phyloP scores from a whole-genome alignment of 2,797 vertebrate genomes.

The Chaetodon trifasciatus region DNA sequence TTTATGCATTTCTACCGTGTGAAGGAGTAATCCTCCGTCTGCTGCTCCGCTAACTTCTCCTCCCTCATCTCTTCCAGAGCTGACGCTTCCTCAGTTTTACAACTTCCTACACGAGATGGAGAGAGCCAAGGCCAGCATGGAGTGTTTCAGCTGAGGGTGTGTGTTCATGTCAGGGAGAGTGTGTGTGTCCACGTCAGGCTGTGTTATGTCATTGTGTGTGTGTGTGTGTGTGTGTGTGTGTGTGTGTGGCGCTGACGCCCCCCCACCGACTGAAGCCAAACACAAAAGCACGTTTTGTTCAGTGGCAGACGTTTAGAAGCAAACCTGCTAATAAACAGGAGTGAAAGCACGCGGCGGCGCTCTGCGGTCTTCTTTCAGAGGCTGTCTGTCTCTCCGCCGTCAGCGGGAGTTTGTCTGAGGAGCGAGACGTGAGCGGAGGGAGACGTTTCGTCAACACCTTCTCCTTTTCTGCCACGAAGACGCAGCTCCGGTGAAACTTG shows the following conservation, averaged over 20 bases:
- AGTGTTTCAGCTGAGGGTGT: conserved; percentile 89
- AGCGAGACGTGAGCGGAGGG: not conserved
- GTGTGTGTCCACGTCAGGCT: too few species aligned
- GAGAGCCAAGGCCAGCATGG: conserved; percentile 92
- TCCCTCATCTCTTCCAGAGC: conserved; percentile 81
- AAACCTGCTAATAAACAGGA: conserved; percentile 26
- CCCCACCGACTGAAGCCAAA: too few species aligned
- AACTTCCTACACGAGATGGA: conserved; percentile 98
- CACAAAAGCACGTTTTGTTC: too few species aligned
- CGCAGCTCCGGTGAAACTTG: not conserved
- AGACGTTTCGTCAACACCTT: not conserved
- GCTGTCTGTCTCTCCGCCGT: too few species aligned
- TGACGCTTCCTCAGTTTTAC: conserved; percentile 98
- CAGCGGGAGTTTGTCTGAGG: too few species aligned
- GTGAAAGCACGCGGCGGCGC: too few species aligned
- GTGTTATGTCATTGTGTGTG: too few species aligned
- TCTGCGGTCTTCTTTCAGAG: not conserved
- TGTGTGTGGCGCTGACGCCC: too few species aligned
- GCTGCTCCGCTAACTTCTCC: conserved; percentile 15
- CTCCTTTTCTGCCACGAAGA: not conserved
- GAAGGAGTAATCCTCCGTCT: too few species aligned
- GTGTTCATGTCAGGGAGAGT: not conserved
- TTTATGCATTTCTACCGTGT: not conserved
- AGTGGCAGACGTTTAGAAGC: not conserved
- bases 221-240: too few species aligned